Evolutionary conservation across 2,888 invertebrate species (phyloP), one percentile per base, ranked within the genome.

Genomic region (Drosophila paranaensis): DNA sequence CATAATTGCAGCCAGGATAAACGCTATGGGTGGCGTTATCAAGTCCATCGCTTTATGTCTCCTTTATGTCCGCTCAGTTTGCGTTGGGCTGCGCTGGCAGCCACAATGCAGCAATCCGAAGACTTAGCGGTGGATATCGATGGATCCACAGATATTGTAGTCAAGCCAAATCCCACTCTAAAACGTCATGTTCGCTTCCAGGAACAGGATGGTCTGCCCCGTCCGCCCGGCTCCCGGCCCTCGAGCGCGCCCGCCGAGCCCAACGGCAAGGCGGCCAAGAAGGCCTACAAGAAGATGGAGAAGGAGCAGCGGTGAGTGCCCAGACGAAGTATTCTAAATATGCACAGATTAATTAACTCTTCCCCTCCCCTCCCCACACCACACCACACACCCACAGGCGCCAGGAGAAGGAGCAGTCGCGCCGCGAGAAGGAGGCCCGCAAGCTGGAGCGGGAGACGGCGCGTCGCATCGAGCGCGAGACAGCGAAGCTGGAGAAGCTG

Each of bases 241-340:
- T 92, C 93, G 27, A 93, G 93, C 82, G 93, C 93, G 55, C 93
- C 93, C 40, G 90, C 91, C 56, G 93, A 93, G 73, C 91, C 92
- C 53, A 92, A 92, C 81, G 91, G 92, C 71, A 92, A 92, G 88
- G 92, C 92, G 60, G 92, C 93, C 42, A 90, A 92, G 53, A 92
- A 92, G 75, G 92, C 91, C 46, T 92, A 91, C 64, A 93, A 92
- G 72, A 92, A 92, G 78, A 91, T 92, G 91, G 93, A 93, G 63
- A 93, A 93, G 67, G 93, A 93, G 78, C 93, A 92, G 54, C 88
- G 90, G 91, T 92, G 73, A 84, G 81, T 82, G 2, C 6, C 14
- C 5, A 13, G 4, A 6, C 13, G 0, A 11, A n/a, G 10, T 20
- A 46, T 3, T 13, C 9, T 6, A 40, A 4, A 1, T 3, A 9